Percentiles rank a stretch among this genome's conserved stretches.
These are phyloP conservation scores for Tragelaphus eurycerus DNA, from an alignment of 2,797 vertebrate species.

Conservation along the genomic window DNA sequence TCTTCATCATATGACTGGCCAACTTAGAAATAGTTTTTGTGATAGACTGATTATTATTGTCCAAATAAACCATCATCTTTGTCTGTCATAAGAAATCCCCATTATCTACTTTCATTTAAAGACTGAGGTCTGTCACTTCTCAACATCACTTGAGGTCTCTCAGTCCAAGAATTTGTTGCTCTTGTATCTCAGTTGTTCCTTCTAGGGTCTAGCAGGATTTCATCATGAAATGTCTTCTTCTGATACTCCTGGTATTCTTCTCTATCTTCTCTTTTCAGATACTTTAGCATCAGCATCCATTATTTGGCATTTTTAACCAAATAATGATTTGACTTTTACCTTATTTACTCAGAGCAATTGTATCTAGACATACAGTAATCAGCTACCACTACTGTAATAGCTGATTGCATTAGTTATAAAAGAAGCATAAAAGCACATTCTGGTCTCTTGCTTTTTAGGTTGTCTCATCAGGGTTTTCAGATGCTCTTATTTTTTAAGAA, in stretches of 20 bases:
- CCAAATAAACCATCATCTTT: background rate
- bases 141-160: background rate
- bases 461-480: background rate
- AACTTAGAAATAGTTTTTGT: background rate
- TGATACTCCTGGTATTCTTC: background rate
- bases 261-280: background rate
- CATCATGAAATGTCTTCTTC: background rate
- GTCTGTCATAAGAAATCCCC: background rate
- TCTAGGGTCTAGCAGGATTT: background rate
- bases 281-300: background rate
- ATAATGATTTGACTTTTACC: slow-evolving; percentile 1
- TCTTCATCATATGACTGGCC: background rate
- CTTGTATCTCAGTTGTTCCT: background rate
- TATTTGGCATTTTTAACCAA: slow-evolving; percentile 51
- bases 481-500: slow-evolving; percentile 42
- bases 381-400: background rate
- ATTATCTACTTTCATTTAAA: background rate
- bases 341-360: background rate
- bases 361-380: background rate
- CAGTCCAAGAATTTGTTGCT: background rate
- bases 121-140: background rate
- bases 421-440: background rate
- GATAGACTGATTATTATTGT: background rate
- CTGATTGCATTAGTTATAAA: slow-evolving; percentile 6
- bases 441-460: background rate